Evolutionary conservation across 2,113 vertebrate species (phyloP), one percentile per base, ranked within the genome.

Genomic region (Falcunculus frontatus): DNA sequence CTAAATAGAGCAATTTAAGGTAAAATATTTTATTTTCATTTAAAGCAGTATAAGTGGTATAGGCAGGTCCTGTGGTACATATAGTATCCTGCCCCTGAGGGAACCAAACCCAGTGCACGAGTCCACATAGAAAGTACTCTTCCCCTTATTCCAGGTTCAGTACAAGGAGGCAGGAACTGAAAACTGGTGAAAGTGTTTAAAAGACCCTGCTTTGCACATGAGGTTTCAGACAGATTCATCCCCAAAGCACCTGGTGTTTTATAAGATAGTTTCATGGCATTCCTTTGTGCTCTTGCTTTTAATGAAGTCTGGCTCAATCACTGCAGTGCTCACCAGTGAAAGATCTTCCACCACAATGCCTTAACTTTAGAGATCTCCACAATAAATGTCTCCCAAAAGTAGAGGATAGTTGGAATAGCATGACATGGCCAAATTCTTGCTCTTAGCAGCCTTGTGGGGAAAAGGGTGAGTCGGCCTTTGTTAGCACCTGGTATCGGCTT

Each of bases 61-160:
- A 32, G 56, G 8, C 21, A 79, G 44, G 16, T 41, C 59, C 26
- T 82, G 53, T 84, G n/a, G 49, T 29, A 26, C 0, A 0, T 56
- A 16, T 23, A 30, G 5, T n/a, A 69, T 30, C 22, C 74, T 77
- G n/a, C 29, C 30, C 37, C 19, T 33, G 53, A 32, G 39, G 32
- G 16, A 87, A 56, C 7, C 13, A 79, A 76, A 85, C 60, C 17
- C 57, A 47, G 5, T 17, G 21, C 6, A 2, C 50, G 20, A 52
- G 20, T 64, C 20, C 39, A 30, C 27, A 59, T 2, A 32, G 17
- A 47, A 16, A 33, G 1, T 50, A 35, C 12, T 29, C n/a, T 55
- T 55, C 5, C 15, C 15, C 7, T 52, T 56, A 60, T 85, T 76
- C 22, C 89, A 87, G 13, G 33, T 42, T 78, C 53, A 69, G 46